Evolutionary conservation across 1,140 invertebrate species (phyloP).

Genomic region (Apis dorsata): DNA sequence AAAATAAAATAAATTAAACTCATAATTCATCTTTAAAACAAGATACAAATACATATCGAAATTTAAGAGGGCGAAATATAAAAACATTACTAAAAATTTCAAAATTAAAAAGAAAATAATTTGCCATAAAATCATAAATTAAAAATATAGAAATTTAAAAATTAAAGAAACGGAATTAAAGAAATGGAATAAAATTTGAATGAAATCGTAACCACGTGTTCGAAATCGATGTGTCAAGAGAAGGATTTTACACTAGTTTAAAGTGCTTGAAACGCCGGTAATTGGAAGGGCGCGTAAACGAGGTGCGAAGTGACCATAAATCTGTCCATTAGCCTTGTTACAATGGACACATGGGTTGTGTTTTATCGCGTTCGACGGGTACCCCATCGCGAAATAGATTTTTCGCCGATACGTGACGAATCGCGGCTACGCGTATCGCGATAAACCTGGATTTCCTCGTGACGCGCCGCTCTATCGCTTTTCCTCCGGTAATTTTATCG

Average conservation of each 20-base stretch:
- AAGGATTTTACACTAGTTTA: slow-evolving; percentile 19
- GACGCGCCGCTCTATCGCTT: slow-evolving; percentile 26
- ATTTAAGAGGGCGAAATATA: too few species aligned
- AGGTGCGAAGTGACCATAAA: slow-evolving; percentile 47
- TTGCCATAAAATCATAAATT: too few species aligned
- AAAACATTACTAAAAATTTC: too few species aligned
- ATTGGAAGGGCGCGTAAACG: slow-evolving; percentile 50
- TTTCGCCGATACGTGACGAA: slow-evolving; percentile 62
- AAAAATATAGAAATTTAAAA: not conserved
- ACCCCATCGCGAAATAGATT: slow-evolving; percentile 47
- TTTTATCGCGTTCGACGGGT: slow-evolving; percentile 56
- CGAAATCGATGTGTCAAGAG: not conserved
- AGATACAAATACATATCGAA: too few species aligned
- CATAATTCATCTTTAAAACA: too few species aligned
- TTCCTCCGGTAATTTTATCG: slow-evolving; percentile 27
- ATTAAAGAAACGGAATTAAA: too few species aligned
- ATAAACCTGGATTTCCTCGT: slow-evolving; percentile 47
- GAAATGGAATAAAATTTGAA: not conserved
- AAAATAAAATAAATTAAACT: too few species aligned
- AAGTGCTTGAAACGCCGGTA: slow-evolving; percentile 34
- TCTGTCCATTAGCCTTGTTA: slow-evolving; percentile 44
- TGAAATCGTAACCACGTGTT: not conserved
- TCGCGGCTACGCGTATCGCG: slow-evolving; percentile 46
- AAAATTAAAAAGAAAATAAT: not conserved
- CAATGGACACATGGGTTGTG: slow-evolving; percentile 51